Conservation (phyloP, 2,888 invertebrate genomes). For the Punctoribates punctum region DNA sequence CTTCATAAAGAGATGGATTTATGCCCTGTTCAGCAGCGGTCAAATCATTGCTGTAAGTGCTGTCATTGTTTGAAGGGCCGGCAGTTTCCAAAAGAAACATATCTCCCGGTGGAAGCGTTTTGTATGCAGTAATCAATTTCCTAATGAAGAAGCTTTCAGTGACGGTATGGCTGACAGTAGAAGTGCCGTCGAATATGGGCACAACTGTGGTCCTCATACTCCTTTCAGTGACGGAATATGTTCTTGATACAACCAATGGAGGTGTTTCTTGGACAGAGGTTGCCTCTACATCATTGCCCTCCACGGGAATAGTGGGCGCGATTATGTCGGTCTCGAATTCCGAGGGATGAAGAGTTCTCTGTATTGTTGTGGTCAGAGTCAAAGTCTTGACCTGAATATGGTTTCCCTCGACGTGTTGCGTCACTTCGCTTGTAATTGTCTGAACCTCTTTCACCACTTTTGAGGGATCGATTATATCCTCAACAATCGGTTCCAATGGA, state of each 20-base stretch:
- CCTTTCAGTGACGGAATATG: constrained; percentile 83
- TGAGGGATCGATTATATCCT: constrained; percentile 45
- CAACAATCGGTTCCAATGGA: neutral
- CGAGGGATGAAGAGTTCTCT: constrained; percentile 45
- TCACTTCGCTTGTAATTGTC: constrained; percentile 48
- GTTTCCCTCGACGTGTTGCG: constrained; percentile 48
- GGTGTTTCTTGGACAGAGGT: constrained; percentile 60
- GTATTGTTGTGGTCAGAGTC: constrained; percentile 49
- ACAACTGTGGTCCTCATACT: constrained; percentile 83
- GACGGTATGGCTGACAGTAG: constrained; percentile 69
- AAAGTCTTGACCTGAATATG: constrained; percentile 48
- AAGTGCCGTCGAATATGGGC: constrained; percentile 70
- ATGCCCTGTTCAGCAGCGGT: constrained; percentile 36
- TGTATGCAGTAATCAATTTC: constrained; percentile 80
- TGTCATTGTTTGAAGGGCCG: constrained; percentile 31
- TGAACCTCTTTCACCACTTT: constrained; percentile 47
- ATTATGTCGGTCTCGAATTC: constrained; percentile 36
- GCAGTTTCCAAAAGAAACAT: constrained; percentile 44
- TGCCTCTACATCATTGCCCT: constrained; percentile 40
- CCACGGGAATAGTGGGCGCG: constrained; percentile 40
- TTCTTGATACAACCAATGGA: constrained; percentile 73
- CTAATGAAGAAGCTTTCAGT: constrained; percentile 85
- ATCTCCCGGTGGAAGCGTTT: constrained; percentile 70
- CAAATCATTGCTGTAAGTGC: constrained; percentile 19
- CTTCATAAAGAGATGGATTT: constrained; percentile 30